Evolutionary conservation across 2,888 invertebrate genomes (phyloP).

Genomic region (Crematogaster levior): DNA sequence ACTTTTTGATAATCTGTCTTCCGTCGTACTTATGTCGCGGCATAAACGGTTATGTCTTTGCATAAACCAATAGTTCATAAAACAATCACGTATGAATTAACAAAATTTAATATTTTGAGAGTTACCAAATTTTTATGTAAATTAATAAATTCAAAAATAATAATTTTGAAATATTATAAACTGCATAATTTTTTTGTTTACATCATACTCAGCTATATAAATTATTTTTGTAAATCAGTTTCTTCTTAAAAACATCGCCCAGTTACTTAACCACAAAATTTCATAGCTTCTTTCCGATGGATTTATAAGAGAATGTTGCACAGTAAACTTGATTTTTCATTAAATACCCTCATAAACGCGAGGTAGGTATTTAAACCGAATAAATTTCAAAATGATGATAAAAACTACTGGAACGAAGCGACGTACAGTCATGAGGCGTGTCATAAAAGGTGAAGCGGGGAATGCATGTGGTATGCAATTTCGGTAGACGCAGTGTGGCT

Average conservation of each 20-base stretch:
- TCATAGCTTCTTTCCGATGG: not conserved
- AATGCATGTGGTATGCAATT: slow-evolving; percentile 66
- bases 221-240: not conserved
- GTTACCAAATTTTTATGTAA: not conserved
- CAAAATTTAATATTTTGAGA: not conserved
- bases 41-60: not conserved
- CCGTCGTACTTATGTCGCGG: not conserved
- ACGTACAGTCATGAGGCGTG: slow-evolving; percentile 25
- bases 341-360: not conserved
- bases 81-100: no score
- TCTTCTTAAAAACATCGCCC: not conserved
- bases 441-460: slow-evolving; percentile 56
- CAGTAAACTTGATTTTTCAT: not conserved
- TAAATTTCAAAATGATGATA: slow-evolving; percentile 14
- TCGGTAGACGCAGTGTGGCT: slow-evolving; percentile 67
- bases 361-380: not conserved
- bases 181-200: not conserved
- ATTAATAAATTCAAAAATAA: not conserved
- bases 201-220: not conserved
- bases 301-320: not conserved
- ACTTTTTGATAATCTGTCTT: slow-evolving; percentile 20
- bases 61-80: no score
- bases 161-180: not conserved
- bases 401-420: slow-evolving; percentile 8
- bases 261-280: not conserved